phyloP scores from a whole-genome alignment of 1,140 invertebrate species.

The Apis dorsata region DNA sequence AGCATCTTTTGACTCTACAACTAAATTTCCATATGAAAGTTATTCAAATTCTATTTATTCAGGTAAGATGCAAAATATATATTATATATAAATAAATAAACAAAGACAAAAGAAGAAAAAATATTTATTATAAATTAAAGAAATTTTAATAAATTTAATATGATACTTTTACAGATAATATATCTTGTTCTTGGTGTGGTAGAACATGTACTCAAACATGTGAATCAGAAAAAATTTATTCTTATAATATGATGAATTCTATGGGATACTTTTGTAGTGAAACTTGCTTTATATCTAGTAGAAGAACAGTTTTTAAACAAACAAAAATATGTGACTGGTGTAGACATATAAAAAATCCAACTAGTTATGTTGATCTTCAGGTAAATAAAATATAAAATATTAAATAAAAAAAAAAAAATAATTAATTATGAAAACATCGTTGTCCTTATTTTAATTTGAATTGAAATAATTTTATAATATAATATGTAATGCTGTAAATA shows the following conservation, averaged over 20 bases:
- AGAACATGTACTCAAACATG: conserved; percentile 61
- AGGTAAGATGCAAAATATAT: conserved; percentile 54
- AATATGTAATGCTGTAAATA: not conserved
- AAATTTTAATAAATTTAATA: not conserved
- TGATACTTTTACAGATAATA: conserved; percentile 61
- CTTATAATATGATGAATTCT: conserved; percentile 62
- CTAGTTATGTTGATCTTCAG: conserved; percentile 94
- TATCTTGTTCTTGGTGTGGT: conserved; percentile 72
- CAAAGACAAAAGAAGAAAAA: no score
- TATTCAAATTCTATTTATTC: conserved; percentile 68
- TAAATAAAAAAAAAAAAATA: not conserved
- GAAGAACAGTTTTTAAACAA: conserved; percentile 92
- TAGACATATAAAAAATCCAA: conserved; percentile 92
- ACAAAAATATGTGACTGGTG: conserved; percentile 97
- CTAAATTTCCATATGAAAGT: conserved; percentile 62
- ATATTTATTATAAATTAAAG: no score
- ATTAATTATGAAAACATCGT: not conserved
- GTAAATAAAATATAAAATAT: conserved; percentile 60
- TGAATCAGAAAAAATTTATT: conserved; percentile 66
- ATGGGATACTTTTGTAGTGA: conserved; percentile 85
- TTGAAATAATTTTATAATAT: not conserved
- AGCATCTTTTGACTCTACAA: conserved; percentile 23
- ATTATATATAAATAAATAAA: not conserved
- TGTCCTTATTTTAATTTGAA: not conserved
- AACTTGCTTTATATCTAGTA: conserved; percentile 92